Evolutionary conservation across 2,888 invertebrate genomes (phyloP), one percentile per base, ranked within the genome.

Genomic region (Cremastinae sp.): DNA sequence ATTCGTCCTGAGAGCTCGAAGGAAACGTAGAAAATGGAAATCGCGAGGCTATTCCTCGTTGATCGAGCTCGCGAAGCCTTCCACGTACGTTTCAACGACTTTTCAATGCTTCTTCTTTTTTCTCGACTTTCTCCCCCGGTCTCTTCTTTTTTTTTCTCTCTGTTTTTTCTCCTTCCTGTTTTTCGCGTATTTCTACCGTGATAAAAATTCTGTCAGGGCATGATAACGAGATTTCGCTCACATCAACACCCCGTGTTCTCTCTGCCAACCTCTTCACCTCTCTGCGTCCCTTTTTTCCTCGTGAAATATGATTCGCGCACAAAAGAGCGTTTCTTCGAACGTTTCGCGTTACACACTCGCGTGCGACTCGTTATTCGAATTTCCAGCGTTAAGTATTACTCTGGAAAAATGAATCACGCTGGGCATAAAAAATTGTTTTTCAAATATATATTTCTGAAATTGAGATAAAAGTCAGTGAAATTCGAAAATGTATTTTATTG

Each of bases 21-120:
- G 22, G 61, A 76, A 70, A 71, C 62, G 75, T 75, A 71, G 75
- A 78, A 79, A 80, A 81, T 81, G 74, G 75, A 59, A 80, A 79
- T 75, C 66, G 78, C 66, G 74, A 75, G 74, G 69, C 62, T 71
- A 66, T 78, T 62, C 47, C 45, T 61, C 22, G 65, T 10, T 43
- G 78, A 75, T 66, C 66, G 43, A n/a, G 20, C 72, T 62, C 35
- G 43, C 22, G 12, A n/a, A 56, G 28, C 7, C 37, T 18, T 51
- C 53, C 20, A 18, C 56, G 22, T 12, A n/a, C 22, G 62, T 51
- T 47, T 8, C 65, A 65, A 77, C 74, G 71, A 75, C 49, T 75
- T 73, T 78, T 75, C 74, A 73, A 61, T 71, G 43, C 72, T 69
- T 64, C 22, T 41, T 55, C 45, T 59, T 53, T 12, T 51, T 28